These are phyloP conservation scores for Patella caerulea DNA, from an alignment of 2,888 invertebrate species.

Conservation along the genomic window DNA sequence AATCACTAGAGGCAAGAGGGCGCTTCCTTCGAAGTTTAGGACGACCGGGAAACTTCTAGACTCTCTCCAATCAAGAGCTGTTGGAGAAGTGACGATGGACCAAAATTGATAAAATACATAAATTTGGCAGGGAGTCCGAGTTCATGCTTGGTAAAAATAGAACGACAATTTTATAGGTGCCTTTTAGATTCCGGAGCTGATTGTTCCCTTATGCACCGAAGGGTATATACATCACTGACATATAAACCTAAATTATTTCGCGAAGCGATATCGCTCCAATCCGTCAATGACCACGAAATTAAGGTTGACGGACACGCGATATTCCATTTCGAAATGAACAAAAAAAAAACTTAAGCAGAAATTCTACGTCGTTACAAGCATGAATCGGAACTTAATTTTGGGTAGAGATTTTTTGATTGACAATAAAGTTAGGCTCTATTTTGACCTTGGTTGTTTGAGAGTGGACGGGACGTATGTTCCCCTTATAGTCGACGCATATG, in stretches of 20 bases:
- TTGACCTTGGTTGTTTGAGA: neutral
- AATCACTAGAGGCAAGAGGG: no score
- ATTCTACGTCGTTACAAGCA: neutral
- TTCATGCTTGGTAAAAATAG: neutral
- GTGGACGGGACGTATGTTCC: neutral
- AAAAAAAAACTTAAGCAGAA: neutral
- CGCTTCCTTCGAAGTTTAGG: neutral
- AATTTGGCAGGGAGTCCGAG: conserved; percentile 2
- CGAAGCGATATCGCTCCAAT: no score
- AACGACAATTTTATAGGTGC: neutral
- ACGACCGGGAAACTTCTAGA: neutral
- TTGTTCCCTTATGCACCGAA: neutral
- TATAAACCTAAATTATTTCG: no score
- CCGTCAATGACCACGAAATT: no score
- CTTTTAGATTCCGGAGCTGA: neutral
- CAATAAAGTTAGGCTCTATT: neutral
- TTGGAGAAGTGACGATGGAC: neutral
- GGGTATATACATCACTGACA: no score
- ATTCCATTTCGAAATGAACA: neutral
- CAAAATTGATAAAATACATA: neutral
- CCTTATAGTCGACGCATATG: neutral
- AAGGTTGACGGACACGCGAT: no score
- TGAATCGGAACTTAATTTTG: neutral
- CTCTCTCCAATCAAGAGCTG: neutral
- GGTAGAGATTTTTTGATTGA: neutral